Conservation (phyloP, 2,797 vertebrate species). For the Spea hammondii region DNA sequence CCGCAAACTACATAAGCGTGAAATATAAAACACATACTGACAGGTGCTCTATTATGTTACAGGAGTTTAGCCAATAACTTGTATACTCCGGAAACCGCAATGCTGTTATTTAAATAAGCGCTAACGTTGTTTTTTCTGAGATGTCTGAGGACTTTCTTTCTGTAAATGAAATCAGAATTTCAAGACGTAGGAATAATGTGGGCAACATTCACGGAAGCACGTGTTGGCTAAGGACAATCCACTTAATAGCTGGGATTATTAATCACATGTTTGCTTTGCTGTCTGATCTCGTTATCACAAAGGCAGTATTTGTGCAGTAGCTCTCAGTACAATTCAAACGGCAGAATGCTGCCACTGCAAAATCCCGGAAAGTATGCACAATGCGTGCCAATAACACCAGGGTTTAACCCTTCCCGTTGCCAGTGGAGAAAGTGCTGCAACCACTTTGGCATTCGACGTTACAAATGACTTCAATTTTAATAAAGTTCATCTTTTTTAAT, state of each 20-base stretch:
- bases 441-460: no score
- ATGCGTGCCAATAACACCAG: constrained; percentile 30
- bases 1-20: no score
- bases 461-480: no score
- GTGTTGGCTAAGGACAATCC: constrained; percentile 17
- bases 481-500: no score
- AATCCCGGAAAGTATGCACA: not conserved
- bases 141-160: not conserved
- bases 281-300: constrained; percentile 54
- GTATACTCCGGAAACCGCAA: not conserved
- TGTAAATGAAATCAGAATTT: constrained; percentile 10
- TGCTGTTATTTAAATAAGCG: not conserved
- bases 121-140: not conserved
- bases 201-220: not conserved
- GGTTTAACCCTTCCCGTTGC: not conserved
- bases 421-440: no score
- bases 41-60: no score
- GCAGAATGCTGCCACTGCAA: constrained; percentile 42
- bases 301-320: constrained; percentile 48
- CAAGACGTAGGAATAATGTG: not conserved
- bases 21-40: no score
- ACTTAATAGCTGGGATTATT: constrained; percentile 53
- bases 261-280: constrained; percentile 28
- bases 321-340: constrained; percentile 49
- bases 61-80: no score